Evolutionary conservation across 2,797 vertebrate genomes (phyloP).

Genomic region (Aeoliscus strigatus): DNA sequence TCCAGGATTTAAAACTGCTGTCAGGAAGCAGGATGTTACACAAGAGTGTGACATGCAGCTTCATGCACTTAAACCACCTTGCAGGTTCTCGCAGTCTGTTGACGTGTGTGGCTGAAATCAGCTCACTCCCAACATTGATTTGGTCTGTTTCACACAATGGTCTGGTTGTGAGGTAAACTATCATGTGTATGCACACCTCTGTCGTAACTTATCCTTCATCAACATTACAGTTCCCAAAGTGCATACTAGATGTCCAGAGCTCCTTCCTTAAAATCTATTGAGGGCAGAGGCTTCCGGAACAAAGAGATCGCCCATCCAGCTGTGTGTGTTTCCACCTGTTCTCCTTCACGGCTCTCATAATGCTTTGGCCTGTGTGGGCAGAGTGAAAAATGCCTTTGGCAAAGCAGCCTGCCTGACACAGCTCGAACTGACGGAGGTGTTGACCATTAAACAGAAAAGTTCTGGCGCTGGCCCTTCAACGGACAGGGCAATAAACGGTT

Average conservation of each 20-base stretch:
- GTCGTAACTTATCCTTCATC: conserved; percentile 5
- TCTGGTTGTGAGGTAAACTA: too few relatives aligned
- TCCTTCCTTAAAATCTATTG: conserved; percentile 33
- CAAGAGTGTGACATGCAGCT: not conserved
- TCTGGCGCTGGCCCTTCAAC: conserved; percentile 43
- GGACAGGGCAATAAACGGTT: conserved; percentile 31
- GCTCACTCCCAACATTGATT: conserved; percentile 37
- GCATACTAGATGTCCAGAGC: conserved; percentile 37
- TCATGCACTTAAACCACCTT: conserved; percentile 13
- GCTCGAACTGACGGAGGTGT: conserved; percentile 46
- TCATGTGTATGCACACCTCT: too few relatives aligned
- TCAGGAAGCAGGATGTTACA: conserved; percentile 10
- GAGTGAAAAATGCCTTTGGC: conserved; percentile 36
- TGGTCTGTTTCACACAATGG: too few relatives aligned
- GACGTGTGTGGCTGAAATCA: conserved; percentile 23
- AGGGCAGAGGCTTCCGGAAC: conserved; percentile 10
- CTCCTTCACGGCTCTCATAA: conserved; percentile 22
- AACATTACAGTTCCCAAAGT: conserved; percentile 4
- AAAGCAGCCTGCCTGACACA: conserved; percentile 41
- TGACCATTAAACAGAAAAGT: conserved; percentile 56
- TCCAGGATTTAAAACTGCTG: conserved; percentile 8
- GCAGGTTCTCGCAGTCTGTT: conserved; percentile 20
- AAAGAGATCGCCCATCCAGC: conserved; percentile 19
- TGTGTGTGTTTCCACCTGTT: conserved; percentile 42
- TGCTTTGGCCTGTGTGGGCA: conserved; percentile 30